These are phyloP conservation scores for Herpetotheres cachinnans DNA, from an alignment of 2,113 vertebrate species.

Conservation along the genomic window DNA sequence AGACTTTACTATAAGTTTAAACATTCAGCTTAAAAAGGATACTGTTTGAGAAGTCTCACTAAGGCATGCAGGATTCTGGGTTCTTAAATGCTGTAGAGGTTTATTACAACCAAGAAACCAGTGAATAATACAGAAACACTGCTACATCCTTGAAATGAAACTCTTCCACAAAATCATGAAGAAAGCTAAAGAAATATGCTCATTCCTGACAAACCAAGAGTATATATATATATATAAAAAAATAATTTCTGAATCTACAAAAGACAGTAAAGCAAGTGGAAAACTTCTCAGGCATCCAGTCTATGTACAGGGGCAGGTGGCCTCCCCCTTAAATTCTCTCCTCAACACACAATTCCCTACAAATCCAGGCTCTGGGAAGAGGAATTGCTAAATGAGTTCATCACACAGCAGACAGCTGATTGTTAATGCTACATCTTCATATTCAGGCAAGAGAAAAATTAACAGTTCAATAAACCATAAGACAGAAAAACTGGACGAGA, in stretches of 20 bases:
- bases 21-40: not conserved
- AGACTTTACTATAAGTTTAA: not conserved
- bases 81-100: not conserved
- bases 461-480: not conserved
- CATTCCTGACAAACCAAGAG: not conserved
- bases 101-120: not conserved
- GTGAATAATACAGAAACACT: not conserved
- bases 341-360: not conserved
- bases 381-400: not conserved
- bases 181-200: not conserved
- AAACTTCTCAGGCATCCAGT: not conserved
- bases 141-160: not conserved
- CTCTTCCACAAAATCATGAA: not conserved
- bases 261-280: not conserved
- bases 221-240: not conserved
- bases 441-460: not conserved
- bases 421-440: not conserved
- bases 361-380: not conserved
- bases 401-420: not conserved
- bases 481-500: not conserved
- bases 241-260: not conserved
- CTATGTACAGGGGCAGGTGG: not conserved
- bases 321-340: not conserved
- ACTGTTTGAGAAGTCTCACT: not conserved
- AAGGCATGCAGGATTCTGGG: not conserved